Conservation (phyloP, 2,888 invertebrate species). For the Scrobipalpa atriplicella region DNA sequence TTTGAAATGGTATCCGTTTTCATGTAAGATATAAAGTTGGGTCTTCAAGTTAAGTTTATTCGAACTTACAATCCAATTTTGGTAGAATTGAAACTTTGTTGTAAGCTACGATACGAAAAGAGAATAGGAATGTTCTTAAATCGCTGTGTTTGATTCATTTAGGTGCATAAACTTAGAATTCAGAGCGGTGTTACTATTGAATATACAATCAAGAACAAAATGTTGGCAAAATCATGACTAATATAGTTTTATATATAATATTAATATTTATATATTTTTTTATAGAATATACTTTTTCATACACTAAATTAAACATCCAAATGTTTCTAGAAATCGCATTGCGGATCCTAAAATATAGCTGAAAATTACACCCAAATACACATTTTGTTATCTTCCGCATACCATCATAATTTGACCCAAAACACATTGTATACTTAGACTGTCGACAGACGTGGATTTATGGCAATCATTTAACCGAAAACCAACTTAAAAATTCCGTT, state of each 20-base stretch:
- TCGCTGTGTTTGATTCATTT: too few relatives aligned
- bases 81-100: constrained; percentile 24
- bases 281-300: too few relatives aligned
- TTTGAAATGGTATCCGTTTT: constrained; percentile 10
- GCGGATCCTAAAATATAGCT: too few relatives aligned
- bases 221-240: too few relatives aligned
- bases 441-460: constrained; percentile 28
- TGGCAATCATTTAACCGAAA: constrained; percentile 28
- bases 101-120: not conserved
- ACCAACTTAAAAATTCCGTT: constrained; percentile 17
- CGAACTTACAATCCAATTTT: constrained; percentile 21
- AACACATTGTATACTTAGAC: constrained; percentile 23
- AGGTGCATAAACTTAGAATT: too few relatives aligned
- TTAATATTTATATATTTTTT: too few relatives aligned
- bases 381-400: not conserved
- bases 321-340: too few relatives aligned
- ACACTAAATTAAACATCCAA: too few relatives aligned
- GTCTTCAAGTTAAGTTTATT: constrained; percentile 8
- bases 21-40: constrained; percentile 10
- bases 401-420: constrained; percentile 18
- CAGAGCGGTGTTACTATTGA: too few relatives aligned
- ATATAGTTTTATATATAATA: too few relatives aligned
- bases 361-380: not conserved
- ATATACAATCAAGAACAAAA: too few relatives aligned
- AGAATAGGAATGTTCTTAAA: not conserved